Conservation (phyloP, 2,888 invertebrate genomes). For the Drosophila rubida region DNA sequence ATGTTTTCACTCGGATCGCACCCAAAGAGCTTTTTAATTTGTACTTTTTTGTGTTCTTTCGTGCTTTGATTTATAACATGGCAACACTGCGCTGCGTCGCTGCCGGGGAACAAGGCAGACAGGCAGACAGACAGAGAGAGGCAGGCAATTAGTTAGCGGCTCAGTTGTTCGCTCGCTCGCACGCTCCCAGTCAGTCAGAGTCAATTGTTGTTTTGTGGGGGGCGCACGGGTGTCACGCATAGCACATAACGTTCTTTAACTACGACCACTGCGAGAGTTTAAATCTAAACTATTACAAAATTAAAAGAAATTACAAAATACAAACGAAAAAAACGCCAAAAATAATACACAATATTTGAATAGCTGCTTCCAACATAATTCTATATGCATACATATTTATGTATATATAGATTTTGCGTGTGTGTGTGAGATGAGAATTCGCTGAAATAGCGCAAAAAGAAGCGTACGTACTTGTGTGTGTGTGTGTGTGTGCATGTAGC, state of each 20-base stretch:
- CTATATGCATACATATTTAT: conserved; percentile 13
- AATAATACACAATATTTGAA: conserved; percentile 11
- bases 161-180: conserved; percentile 23
- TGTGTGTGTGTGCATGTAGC: conserved; percentile 1
- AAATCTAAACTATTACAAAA: conserved; percentile 7
- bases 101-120: conserved; percentile 10
- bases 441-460: conserved; percentile 58
- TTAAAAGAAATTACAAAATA: conserved; percentile 4
- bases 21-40: not conserved
- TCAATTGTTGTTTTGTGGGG: conserved; percentile 26
- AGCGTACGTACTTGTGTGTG: conserved; percentile 5
- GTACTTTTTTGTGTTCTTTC: not conserved
- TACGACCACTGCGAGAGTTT: conserved; percentile 9
- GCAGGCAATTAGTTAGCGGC: conserved; percentile 18
- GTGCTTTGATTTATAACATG: conserved; percentile 2
- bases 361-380: conserved; percentile 15
- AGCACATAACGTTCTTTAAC: conserved; percentile 16
- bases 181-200: conserved; percentile 10
- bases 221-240: conserved; percentile 32
- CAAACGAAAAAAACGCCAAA: not conserved
- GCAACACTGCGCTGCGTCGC: conserved; percentile 24
- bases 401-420: conserved; percentile 4
- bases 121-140: conserved; percentile 11
- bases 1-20: not conserved
- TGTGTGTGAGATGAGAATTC: conserved; percentile 38